These are phyloP conservation scores for Thaumetopoea pityocampa DNA, from an alignment of 1,140 invertebrate species.

Conservation along the genomic window DNA sequence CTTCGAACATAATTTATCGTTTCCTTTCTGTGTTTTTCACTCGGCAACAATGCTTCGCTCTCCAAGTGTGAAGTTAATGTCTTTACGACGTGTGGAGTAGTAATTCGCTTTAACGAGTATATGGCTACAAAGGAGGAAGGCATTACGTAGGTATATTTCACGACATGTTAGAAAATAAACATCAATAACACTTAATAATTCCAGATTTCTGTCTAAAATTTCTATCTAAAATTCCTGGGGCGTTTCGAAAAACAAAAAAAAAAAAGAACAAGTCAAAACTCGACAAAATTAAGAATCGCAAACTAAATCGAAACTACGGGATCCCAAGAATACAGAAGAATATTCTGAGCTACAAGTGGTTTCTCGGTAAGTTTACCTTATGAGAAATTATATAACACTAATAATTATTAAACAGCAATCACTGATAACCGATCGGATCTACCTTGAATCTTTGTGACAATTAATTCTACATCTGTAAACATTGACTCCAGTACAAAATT, in stretches of 20 bases:
- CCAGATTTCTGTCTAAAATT: not conserved
- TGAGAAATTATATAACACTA: constrained; percentile 41
- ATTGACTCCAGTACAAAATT: constrained; percentile 23
- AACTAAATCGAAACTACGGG: constrained; percentile 42
- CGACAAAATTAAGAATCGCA: constrained; percentile 43
- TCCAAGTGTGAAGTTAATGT: constrained; percentile 43
- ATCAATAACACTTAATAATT: constrained; percentile 3
- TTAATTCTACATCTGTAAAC: constrained; percentile 18
- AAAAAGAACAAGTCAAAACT: constrained; percentile 23
- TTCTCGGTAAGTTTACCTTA: constrained; percentile 22
- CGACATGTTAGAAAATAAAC: constrained; percentile 10
- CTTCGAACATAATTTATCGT: constrained; percentile 68
- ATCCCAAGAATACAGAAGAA: too few species aligned
- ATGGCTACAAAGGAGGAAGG: constrained; percentile 19
- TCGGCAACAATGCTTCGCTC: constrained; percentile 51
- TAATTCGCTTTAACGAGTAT: constrained; percentile 45
- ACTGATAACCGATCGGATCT: constrained; percentile 24
- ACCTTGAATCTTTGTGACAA: constrained; percentile 36
- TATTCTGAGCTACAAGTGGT: too few species aligned
- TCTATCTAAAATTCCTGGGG: not conserved
- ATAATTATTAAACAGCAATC: constrained; percentile 28
- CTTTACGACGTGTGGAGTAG: constrained; percentile 53
- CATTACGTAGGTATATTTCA: constrained; percentile 14
- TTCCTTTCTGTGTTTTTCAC: constrained; percentile 68
- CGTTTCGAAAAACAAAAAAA: constrained; percentile 5